Base-by-base conservation (phyloP, 30 jellyfish, hydroid and myxozoan species). In the Hydractinia echinata region DNA sequence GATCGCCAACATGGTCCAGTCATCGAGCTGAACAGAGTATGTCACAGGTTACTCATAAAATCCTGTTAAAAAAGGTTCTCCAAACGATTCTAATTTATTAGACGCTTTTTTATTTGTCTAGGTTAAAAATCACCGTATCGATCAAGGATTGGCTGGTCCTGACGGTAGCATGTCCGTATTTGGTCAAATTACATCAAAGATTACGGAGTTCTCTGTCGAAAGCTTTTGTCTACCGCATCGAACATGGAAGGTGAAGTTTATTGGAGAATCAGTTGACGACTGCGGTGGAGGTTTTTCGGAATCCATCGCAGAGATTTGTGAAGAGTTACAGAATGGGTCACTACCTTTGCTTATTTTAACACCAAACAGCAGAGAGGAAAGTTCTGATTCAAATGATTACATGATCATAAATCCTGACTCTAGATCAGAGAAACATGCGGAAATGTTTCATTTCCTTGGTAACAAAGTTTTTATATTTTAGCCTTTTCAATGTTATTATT, bases 201-300 rank as follows among this genome's bases (percentile, higher is more conserved):
- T 90, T 83, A 30, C 85, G 10, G 85, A 85, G 50, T 76, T 85
- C 56, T 18, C 91, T 53, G 68, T 89, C 44, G 96, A 91, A 55
- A 82, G 95, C 55, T 77, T 91, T 83, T 74, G 94, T 15, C 81
- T 86, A 84, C 96, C 97, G 11, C 91, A 83, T 67, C 96, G 97
- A 5, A 86, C 81, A 9, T 91, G 97, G 97, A 91, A 91, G 61
- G 96, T 91, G 81, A 86, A 86, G 56, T 91, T 91, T 76, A 77
- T 91, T 14, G 97, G 96, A 4, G 97, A 91, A 62, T 82, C 96
- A 18, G 97, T 86, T 49, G 97, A 91, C 72, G 97, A 91, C 86
- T 86, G 96, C 72, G 97, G 97, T 39, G 97, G 97, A 67, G 97
- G 96, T 3, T 91, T 85, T 86, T 86, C 96, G 6, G 97, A 91